Conservation (phyloP, 2,888 invertebrate species). For the Anorthoa munda region DNA sequence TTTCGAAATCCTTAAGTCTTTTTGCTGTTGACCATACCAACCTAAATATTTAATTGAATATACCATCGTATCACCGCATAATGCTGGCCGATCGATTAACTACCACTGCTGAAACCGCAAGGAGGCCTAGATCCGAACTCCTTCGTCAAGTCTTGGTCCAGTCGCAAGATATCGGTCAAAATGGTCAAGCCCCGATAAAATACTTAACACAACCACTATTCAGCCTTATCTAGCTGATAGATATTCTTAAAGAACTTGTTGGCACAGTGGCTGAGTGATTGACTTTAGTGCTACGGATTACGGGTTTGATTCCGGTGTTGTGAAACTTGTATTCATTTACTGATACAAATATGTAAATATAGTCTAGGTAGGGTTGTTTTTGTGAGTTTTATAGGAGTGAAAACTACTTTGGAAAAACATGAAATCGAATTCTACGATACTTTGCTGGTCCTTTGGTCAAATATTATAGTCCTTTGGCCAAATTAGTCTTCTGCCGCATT, state of each 20-base stretch:
- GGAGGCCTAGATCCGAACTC: constrained; percentile 42
- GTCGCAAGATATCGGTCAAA: constrained; percentile 36
- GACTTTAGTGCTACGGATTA: neutral
- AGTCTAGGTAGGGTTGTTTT: no score
- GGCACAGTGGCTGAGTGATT: neutral
- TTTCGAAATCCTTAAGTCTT: no score
- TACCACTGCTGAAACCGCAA: constrained; percentile 45
- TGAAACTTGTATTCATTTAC: no score
- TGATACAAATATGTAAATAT: no score
- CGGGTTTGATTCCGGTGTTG: neutral
- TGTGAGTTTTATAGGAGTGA: neutral
- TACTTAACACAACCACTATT: constrained; percentile 4
- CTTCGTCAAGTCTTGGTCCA: constrained; percentile 6
- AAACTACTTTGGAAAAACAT: neutral
- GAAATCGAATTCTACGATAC: neutral
- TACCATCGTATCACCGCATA: neutral
- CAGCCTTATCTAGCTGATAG: neutral
- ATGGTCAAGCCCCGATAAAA: constrained; percentile 34
- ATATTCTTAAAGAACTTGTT: constrained; percentile 2
- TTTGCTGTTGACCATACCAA: neutral
- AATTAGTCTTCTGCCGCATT: neutral
- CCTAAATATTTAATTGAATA: constrained; percentile 10
- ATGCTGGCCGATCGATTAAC: constrained; percentile 15
- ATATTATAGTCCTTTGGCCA: neutral
- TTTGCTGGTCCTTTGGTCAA: neutral